A percentile compares a stretch with the other conserved stretches of the same genome.
phyloP scores from a whole-genome alignment of 2,113 vertebrate species.

The Speoplatyrhinus poulsoni region DNA sequence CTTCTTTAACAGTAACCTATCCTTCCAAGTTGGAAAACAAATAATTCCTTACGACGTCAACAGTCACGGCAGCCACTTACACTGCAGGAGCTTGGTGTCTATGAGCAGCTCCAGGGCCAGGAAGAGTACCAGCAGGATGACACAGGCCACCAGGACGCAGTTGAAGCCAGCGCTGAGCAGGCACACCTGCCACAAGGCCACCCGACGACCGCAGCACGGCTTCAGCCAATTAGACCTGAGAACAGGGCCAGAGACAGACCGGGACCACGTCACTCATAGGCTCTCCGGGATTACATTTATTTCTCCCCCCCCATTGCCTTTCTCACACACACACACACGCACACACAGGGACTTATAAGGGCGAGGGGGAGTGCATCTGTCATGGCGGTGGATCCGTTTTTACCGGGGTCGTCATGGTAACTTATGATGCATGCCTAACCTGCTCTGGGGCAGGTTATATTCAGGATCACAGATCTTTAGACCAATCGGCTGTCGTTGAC shows the following conservation, averaged over 20 bases:
- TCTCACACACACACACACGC: no score
- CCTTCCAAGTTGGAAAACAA: neutral
- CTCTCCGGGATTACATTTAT: no score
- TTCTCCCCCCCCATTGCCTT: no score
- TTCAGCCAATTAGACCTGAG: slow-evolving; percentile 96
- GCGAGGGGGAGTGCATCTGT: no score
- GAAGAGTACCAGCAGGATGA: slow-evolving; percentile 94
- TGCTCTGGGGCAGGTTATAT: no score
- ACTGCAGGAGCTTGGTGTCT: slow-evolving; percentile 97
- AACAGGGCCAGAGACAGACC: neutral
- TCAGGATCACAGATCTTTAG: no score
- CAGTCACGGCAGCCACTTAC: slow-evolving; percentile 77
- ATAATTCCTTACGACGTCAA: neutral
- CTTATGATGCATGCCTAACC: no score
- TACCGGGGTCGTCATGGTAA: no score
- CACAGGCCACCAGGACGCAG: slow-evolving; percentile 96
- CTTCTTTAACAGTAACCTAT: neutral
- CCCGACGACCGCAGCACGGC: slow-evolving; percentile 93
- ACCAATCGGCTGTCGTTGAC: no score
- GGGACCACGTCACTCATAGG: neutral
- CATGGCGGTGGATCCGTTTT: no score
- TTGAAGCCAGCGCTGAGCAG: slow-evolving; percentile 97
- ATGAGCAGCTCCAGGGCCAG: slow-evolving; percentile 97
- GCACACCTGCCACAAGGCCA: slow-evolving; percentile 95
- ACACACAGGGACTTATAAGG: no score